Evolutionary conservation across 2,797 vertebrate genomes (phyloP).

Genomic region (Buphagus erythrorhynchus): DNA sequence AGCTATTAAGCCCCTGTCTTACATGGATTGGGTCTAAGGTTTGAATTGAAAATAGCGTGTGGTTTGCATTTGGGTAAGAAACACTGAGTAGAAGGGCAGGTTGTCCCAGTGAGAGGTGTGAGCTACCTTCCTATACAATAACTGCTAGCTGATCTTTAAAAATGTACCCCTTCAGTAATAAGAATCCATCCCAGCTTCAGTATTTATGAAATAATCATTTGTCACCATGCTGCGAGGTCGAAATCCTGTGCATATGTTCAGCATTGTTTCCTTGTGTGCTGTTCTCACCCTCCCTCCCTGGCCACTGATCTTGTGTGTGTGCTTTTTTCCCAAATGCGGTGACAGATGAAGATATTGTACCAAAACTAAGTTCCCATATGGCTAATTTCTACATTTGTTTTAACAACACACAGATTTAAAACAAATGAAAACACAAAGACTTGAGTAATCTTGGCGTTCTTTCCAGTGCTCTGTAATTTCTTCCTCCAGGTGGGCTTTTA

Average conservation of each 20-base stretch:
- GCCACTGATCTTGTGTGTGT: constrained; percentile 42
- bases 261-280: constrained; percentile 66
- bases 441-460: constrained; percentile 50
- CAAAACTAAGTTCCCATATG: constrained; percentile 78
- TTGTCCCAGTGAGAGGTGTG: constrained; percentile 35
- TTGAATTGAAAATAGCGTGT: constrained; percentile 76
- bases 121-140: background rate
- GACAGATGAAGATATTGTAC: constrained; percentile 81
- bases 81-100: background rate
- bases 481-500: constrained; percentile 68
- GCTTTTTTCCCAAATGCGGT: constrained; percentile 66
- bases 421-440: constrained; percentile 77
- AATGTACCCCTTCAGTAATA: constrained; percentile 19
- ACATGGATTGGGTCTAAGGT: constrained; percentile 78
- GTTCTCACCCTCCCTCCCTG: constrained; percentile 56
- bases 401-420: constrained; percentile 78
- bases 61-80: constrained; percentile 64
- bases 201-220: constrained; percentile 76
- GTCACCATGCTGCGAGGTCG: constrained; percentile 75
- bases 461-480: constrained; percentile 62
- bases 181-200: constrained; percentile 56
- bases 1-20: constrained; percentile 80
- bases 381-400: constrained; percentile 82
- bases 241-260: constrained; percentile 75
- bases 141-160: constrained; percentile 17